Evolutionary conservation across 1,140 invertebrate species (phyloP), one percentile per base, ranked within the genome.

Genomic region (Choristoneura fumiferana): DNA sequence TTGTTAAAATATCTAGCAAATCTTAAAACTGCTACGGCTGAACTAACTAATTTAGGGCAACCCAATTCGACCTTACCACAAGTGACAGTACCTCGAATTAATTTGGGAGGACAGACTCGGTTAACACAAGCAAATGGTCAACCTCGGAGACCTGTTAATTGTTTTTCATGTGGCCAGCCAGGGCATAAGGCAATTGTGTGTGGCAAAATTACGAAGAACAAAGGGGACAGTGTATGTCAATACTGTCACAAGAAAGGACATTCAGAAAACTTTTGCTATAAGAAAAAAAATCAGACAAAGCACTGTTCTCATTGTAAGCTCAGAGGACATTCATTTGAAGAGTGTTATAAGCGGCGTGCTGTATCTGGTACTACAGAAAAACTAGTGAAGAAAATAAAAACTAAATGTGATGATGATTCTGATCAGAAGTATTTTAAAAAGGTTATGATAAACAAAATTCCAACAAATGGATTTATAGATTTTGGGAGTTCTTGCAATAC

Each of bases 1-100:
- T n/a, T 60, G n/a, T 29, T 60, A 10, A 53, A 53, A 34, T 58
- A 58, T 17, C 18, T 58, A 12, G 40, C 45, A 14, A 36, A 8
- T 29, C 33, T 54, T 17, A 53, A 53, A 39, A 40, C 18, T 5
- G n/a, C 34, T 13, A 4, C 18, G 15, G 22, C 4, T 58, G 8
- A 22, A 10, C 5, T 18, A 4, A 37, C n/a, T 29, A 36, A 17
- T 13, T 29, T 12, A 36, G 15, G 8, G n/a, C 10, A 8, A 14
- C 8, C 15, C 1, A 1, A 9, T 4, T 13, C 6, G 22, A 29
- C 22, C 6, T 2, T 29, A 29, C 22, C 6, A 6, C 22, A 29
- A 29, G 22, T 29, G 17, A 40, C 13, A 40, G 3, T 17, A 53
- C n/a, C n/a, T n/a, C n/a, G n/a, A n/a, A n/a, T n/a, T n/a, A n/a